A percentile compares a stretch with the other conserved stretches of the same genome.
Conservation (phyloP, 2,113 vertebrate genomes). For the Peromyscus polionotus region DNA sequence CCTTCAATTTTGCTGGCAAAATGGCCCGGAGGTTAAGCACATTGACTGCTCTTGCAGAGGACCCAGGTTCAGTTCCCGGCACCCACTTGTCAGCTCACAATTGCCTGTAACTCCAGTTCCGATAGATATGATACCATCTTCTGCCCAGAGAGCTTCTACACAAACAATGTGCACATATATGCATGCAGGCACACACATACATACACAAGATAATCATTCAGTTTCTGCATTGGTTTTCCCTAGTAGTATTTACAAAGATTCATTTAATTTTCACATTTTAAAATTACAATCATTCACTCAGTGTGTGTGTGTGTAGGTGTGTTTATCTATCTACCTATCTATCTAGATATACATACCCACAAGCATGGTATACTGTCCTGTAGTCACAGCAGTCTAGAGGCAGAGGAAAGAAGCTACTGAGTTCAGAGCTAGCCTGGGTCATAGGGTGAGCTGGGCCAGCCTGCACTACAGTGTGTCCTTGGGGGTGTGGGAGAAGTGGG, state of each 20-base stretch:
- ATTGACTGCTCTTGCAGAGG: not conserved
- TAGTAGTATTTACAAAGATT: not conserved
- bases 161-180: not conserved
- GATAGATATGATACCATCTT: not conserved
- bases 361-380: not conserved
- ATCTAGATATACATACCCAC: not conserved
- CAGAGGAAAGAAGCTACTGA: not conserved
- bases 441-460: not conserved
- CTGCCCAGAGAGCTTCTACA: not conserved
- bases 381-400: not conserved
- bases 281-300: not conserved
- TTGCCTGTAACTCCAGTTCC: not conserved
- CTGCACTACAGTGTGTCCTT: not conserved
- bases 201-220: too few relatives aligned
- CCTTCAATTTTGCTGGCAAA: not conserved
- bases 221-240: not conserved
- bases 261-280: not conserved
- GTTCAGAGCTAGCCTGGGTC: not conserved
- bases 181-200: not conserved
- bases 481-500: not conserved
- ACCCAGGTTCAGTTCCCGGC: not conserved
- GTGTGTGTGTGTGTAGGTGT: not conserved
- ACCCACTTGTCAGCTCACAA: not conserved
- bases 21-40: not conserved
- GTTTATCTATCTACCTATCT: not conserved